Evolutionary conservation across 2,888 invertebrate genomes (phyloP), one percentile per base, ranked within the genome.

Genomic region (Andrena trimmerana): DNA sequence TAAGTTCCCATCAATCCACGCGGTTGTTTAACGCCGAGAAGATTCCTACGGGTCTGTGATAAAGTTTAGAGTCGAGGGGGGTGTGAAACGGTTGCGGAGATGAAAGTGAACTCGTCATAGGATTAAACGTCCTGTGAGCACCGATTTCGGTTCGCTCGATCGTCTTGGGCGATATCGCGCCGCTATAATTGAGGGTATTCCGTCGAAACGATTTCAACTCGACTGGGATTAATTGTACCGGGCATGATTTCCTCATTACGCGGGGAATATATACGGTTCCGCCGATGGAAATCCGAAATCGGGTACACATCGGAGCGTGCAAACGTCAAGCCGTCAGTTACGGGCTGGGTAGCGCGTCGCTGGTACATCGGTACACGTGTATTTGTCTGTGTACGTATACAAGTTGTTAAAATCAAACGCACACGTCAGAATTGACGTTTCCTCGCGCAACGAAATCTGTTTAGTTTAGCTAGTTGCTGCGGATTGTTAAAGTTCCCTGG

Each of bases 401-500:
- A 79, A 84, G 73, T 83, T 76, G 83, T 84, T 83, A 79, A 76
- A 84, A 80, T 83, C 83, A 84, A 83, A 84, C 79, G 71, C 68
- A 62, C 27, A 70, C 79, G 79, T 79, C 75, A 60, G 67, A 72
- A 80, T 84, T 76, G 83, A 84, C 79, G 79, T 84, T 78, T 78
- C 69, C 82, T 67, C 69, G 78, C 73, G 62, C 77, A 81, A 68
- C 69, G 80, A 80, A 80, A 82, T 82, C 80, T 75, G 80, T 82
- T 80, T 80, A 74, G 80, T 81, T 81, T 80, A 75, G 75, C 70
- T 75, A 74, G 80, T 80, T 75, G 74, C 73, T 42, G 69, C 65
- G 74, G 74, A 81, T 81, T 80, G 81, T 82, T 82, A 74, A 80
- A 80, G 60, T 80, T 80, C 60, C 74, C 27, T 10, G 67, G 75